These are phyloP conservation scores for Acleris sparsana DNA, from an alignment of 2,888 invertebrate genomes.

Conservation along the genomic window DNA sequence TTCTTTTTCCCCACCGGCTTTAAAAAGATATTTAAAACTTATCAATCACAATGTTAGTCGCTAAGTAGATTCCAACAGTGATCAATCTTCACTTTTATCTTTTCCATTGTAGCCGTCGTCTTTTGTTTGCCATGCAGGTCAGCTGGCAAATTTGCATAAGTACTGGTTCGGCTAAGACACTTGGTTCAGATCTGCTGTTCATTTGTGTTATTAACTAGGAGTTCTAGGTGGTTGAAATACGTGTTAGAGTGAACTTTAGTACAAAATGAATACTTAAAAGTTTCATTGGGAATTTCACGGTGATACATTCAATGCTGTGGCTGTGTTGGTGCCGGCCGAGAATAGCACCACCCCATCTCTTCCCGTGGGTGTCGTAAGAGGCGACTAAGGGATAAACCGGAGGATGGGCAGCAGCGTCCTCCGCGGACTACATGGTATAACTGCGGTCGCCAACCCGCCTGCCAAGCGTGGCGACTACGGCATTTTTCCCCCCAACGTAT, in stretches of 20 bases:
- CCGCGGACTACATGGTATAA: no score
- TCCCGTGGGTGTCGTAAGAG: no score
- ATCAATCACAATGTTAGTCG: conserved; percentile 18
- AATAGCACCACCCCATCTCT: no score
- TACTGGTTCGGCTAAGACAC: not conserved
- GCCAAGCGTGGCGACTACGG: no score
- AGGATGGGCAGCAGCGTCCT: no score
- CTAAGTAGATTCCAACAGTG: conserved; percentile 23
- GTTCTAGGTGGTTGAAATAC: not conserved
- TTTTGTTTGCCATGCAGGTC: conserved; percentile 29
- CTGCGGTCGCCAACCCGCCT: no score
- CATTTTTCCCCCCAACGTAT: no score
- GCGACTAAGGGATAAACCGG: no score
- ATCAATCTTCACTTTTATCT: conserved; percentile 33
- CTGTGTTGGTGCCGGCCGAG: no score
- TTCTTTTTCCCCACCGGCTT: conserved; percentile 1
- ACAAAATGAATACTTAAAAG: not conserved
- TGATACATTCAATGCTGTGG: no score
- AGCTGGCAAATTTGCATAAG: conserved; percentile 13
- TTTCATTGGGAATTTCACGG: not conserved
- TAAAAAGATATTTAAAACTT: conserved; percentile 14
- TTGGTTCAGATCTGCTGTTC: conserved; percentile 1
- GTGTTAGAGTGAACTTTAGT: not conserved
- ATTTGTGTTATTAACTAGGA: conserved; percentile 20
- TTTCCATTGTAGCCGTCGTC: conserved; percentile 7